A percentile compares a stretch with the other conserved stretches of the same genome.
Conservation (phyloP, 2,113 vertebrate genomes). For the Mandrillus leucophaeus region DNA sequence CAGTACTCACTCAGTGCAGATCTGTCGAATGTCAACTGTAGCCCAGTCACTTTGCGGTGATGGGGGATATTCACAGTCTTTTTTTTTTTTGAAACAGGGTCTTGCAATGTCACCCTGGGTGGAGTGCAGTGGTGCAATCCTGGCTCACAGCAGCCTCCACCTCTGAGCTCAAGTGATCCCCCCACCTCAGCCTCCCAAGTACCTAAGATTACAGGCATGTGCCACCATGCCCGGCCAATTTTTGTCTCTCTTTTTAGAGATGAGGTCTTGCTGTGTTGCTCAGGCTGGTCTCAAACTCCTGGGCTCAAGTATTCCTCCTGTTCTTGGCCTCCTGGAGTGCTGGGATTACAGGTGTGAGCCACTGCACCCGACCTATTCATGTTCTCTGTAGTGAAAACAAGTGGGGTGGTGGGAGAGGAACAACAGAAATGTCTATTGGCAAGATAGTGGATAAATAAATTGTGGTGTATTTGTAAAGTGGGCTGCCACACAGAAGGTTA, state of each 20-base stretch:
- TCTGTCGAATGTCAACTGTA: rapidly evolving
- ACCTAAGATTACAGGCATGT: not conserved
- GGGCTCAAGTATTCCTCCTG: not conserved
- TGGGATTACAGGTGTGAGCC: not conserved
- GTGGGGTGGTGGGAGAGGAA: too few species aligned
- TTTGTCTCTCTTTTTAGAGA: not conserved
- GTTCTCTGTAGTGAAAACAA: not conserved
- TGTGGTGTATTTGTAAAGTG: not conserved
- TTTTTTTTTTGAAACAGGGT: not conserved
- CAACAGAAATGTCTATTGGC: rapidly evolving
- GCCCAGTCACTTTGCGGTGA: not conserved
- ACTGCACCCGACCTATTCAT: not conserved
- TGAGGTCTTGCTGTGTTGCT: not conserved
- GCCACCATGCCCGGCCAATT: not conserved
- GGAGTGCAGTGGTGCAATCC: too few species aligned
- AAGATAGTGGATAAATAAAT: not conserved
- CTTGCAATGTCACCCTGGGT: not conserved
- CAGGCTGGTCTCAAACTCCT: not conserved
- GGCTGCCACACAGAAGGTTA: not conserved
- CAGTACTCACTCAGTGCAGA: rapidly evolving
- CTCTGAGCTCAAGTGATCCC: not conserved
- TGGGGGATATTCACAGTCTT: not conserved
- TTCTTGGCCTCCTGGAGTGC: not conserved
- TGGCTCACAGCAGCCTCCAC: not conserved
- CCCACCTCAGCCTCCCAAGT: too few species aligned